Conservation (phyloP, 1,140 invertebrate genomes). For the Pantala flavescens region DNA sequence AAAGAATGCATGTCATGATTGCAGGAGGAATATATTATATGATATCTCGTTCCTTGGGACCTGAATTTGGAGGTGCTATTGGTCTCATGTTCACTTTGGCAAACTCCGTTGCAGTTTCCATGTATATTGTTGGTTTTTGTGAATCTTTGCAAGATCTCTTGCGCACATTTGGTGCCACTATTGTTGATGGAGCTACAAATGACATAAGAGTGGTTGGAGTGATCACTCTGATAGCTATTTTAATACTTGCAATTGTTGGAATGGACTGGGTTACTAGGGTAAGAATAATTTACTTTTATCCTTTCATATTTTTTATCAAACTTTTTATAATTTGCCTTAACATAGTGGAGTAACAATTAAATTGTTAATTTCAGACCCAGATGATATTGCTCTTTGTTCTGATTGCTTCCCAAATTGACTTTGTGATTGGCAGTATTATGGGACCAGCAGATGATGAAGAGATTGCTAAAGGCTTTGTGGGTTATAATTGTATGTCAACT, state of each 20-base stretch:
- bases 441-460: constrained; percentile 38
- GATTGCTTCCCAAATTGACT: constrained; percentile 46
- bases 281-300: constrained; percentile 16
- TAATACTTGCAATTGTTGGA: constrained; percentile 38
- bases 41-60: constrained; percentile 51
- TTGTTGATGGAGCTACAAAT: constrained; percentile 34
- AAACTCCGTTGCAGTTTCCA: constrained; percentile 50
- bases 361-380: constrained; percentile 40
- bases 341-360: neutral
- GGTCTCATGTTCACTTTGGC: constrained; percentile 53
- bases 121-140: constrained; percentile 54
- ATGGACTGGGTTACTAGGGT: constrained; percentile 39
- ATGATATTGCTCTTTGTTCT: constrained; percentile 46
- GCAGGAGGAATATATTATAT: constrained; percentile 51
- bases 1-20: neutral
- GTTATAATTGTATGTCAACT: constrained; percentile 38
- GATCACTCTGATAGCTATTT: constrained; percentile 30
- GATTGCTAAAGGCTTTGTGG: constrained; percentile 42
- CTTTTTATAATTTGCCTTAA: neutral
- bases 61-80: constrained; percentile 55
- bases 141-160: constrained; percentile 45
- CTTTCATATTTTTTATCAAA: neutral
- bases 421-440: constrained; percentile 45
- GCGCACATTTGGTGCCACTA: constrained; percentile 18
- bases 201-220: constrained; percentile 36